Conservation (phyloP, 2,113 vertebrate species). For the Platysternon megacephalum region DNA sequence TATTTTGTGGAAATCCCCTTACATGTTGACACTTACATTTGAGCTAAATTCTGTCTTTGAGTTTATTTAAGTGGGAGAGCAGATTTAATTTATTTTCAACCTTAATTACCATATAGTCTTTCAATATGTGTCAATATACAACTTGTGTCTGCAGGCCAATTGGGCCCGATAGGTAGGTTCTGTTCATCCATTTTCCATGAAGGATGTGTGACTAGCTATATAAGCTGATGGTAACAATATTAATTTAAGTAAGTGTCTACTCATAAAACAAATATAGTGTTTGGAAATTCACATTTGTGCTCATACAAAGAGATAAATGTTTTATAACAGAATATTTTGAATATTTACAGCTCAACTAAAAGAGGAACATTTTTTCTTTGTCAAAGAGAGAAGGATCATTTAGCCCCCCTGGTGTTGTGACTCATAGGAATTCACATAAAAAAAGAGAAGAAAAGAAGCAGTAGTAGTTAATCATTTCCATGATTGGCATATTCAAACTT, state of each 20-base stretch:
- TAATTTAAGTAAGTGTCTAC: neutral
- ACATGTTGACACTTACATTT: neutral
- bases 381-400: neutral
- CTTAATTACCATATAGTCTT: neutral
- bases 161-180: neutral
- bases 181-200: neutral
- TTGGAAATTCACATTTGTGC: neutral
- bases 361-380: neutral
- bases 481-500: neutral
- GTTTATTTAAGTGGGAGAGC: neutral
- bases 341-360: neutral
- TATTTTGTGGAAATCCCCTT: neutral
- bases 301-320: neutral
- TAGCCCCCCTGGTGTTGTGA: neutral
- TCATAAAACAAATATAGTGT: neutral
- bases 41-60: neutral
- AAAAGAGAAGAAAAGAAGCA: neutral
- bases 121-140: neutral
- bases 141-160: neutral
- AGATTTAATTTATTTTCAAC: neutral
- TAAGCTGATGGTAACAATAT: neutral
- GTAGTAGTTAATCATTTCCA: neutral
- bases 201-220: neutral
- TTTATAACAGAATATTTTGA: constrained; percentile 7
- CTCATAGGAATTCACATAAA: neutral